phyloP scores from a whole-genome alignment of 2,113 vertebrate genomes.

The Phalacrocorax carbo region DNA sequence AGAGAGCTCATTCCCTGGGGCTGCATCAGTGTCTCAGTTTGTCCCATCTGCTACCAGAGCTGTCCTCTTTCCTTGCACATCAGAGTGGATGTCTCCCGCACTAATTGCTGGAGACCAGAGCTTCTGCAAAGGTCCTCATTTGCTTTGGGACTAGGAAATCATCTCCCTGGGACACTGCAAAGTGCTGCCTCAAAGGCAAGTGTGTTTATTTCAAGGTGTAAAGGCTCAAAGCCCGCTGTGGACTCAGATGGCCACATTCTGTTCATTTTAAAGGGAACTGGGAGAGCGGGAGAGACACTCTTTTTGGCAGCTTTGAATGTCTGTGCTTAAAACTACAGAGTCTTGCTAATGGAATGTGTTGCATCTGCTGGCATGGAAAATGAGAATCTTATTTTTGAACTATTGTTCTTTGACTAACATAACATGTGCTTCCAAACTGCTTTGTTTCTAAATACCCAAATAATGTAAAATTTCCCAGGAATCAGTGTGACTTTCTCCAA shows the following conservation, averaged over 20 bases:
- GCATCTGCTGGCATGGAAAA: neutral
- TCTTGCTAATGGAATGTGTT: neutral
- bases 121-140: conserved; percentile 28
- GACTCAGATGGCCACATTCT: neutral
- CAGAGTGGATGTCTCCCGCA: neutral
- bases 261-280: neutral
- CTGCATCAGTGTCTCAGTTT: neutral
- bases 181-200: neutral
- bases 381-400: neutral
- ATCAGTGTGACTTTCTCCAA: neutral
- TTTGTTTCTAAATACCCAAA: neutral
- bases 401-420: neutral
- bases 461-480: neutral
- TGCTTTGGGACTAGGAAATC: neutral
- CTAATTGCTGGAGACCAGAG: conserved; percentile 26
- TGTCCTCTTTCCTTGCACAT: neutral
- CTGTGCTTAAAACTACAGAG: neutral
- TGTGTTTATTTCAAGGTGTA: neutral
- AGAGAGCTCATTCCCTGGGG: neutral
- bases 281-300: neutral
- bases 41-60: conserved; percentile 20
- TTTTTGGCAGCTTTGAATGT: neutral
- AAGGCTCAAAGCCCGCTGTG: neutral
- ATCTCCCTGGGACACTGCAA: neutral
- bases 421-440: neutral